Evolutionary conservation across 1,140 invertebrate species (phyloP), one percentile per base, ranked within the genome.

Genomic region (Drosophila bocqueti): DNA sequence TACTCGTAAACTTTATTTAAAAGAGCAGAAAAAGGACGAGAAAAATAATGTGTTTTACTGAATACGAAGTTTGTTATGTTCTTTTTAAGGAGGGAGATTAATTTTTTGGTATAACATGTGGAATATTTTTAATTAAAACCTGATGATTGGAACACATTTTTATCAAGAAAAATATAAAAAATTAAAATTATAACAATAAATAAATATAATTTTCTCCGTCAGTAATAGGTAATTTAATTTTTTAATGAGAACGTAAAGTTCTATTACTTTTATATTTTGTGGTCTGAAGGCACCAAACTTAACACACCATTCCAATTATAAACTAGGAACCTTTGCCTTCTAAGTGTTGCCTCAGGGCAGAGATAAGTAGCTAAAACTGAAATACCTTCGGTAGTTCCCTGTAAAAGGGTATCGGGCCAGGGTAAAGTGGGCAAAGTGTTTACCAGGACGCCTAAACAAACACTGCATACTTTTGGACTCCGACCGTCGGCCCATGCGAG

Each of bases 391-490:
- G 10, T 13, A 21, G 8, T 15, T 40, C 16, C 64, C 46, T 26
- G 21, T 21, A 16, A 26, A 36, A 76, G 71, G 36, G 71, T 38
- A 76, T 42, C 24, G 21, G 6, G 24, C 15, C n/a, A n/a, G 43
- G 34, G 13, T 21, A 72, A 57, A 11, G 43, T 60, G 38, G 34
- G 45, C 49, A 18, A 43, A 67, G 54, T 87, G 80, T 80, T 80
- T 83, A 66, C 61, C 31, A 49, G 43, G 49, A 42, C 45, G 57
- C 84, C 84, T 87, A 89, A 87, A 76, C 81, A 87, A 87, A 87
- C 84, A 81, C 69, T 79, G 84, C 65, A 89, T 81, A 84, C 85
- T 87, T 84, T 68, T 52, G 76, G 72, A 62, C 79, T 38, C 42
- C 45, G 18, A 38, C 38, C 73, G 79, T 68, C 76, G 65, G 76